Percentiles rank a stretch among this genome's conserved stretches.
Evolutionary conservation across 2,888 invertebrate species (phyloP).

Genomic region (Tetragonula carbonaria): DNA sequence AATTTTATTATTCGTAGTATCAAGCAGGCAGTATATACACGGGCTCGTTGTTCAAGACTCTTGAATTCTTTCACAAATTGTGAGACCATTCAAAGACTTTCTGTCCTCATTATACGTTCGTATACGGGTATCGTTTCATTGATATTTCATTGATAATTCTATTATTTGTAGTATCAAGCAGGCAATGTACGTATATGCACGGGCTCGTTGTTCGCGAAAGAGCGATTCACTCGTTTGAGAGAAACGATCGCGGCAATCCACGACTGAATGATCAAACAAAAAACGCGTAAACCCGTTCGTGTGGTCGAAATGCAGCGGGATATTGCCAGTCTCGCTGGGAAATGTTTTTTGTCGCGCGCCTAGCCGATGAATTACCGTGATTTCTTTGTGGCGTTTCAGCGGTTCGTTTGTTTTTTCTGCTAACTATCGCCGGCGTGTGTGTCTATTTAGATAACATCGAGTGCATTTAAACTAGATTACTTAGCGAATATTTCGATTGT

Average conservation of each 20-base stretch:
- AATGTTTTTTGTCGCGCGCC: conserved; percentile 11
- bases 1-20: background rate
- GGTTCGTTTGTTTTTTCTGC: background rate
- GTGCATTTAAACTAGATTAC: too few relatives aligned
- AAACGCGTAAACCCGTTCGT: conserved; percentile 42
- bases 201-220: conserved; percentile 5
- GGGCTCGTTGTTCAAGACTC: background rate
- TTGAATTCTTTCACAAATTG: background rate
- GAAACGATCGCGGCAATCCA: conserved; percentile 43
- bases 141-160: conserved; percentile 23
- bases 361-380: conserved; percentile 1
- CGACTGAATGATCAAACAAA: conserved; percentile 38
- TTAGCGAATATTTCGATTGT: too few relatives aligned
- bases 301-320: conserved; percentile 38
- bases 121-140: background rate
- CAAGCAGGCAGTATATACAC: background rate
- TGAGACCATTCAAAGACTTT: background rate
- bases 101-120: background rate
- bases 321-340: conserved; percentile 9
- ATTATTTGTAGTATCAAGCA: background rate
- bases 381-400: background rate
- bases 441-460: too few relatives aligned
- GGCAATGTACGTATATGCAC: background rate
- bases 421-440: background rate
- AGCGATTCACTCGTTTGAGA: conserved; percentile 13